These are phyloP conservation scores for Guaruba guarouba DNA, from an alignment of 2,113 vertebrate genomes.

Conservation along the genomic window DNA sequence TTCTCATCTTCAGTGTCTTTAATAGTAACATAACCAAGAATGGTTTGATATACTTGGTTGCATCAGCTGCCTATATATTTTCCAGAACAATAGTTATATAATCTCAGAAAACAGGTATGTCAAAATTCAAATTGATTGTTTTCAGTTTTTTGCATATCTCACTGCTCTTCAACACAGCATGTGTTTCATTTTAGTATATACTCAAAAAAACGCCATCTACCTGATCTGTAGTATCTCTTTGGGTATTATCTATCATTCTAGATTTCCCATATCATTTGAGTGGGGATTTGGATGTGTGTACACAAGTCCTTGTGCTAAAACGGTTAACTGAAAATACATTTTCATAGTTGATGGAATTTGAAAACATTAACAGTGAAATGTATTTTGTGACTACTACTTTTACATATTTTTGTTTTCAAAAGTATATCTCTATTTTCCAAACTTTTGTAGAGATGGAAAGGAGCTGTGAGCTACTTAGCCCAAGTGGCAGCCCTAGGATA, in stretches of 20 bases:
- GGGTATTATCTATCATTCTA: background rate
- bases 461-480: background rate
- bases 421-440: background rate
- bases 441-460: background rate
- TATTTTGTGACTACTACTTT: background rate
- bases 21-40: background rate
- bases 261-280: background rate
- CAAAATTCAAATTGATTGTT: background rate
- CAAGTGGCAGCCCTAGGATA: background rate
- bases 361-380: background rate
- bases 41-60: background rate
- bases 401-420: background rate
- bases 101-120: background rate
- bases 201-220: background rate
- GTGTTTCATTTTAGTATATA: background rate
- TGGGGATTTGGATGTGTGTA: background rate
- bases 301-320: background rate
- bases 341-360: background rate
- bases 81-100: background rate
- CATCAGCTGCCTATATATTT: background rate
- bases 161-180: background rate
- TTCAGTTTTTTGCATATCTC: background rate
- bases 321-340: background rate
- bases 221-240: background rate
- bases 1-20: background rate